Base-by-base conservation (phyloP, 1,140 invertebrate species). In the Nilaparvata lugens region DNA sequence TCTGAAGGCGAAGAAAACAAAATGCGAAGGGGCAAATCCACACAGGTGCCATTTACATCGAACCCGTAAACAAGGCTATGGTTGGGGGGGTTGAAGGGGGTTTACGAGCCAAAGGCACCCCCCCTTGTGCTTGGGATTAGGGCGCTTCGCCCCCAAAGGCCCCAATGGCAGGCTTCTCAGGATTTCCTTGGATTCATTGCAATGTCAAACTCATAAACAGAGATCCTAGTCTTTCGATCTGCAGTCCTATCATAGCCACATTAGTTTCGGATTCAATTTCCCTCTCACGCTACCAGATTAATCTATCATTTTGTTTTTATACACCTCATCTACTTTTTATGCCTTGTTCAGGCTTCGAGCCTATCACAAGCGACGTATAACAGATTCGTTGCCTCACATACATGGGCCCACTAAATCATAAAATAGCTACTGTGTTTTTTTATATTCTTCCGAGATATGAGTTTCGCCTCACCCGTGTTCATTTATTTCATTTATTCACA, bases 21-120 rank as follows among this genome's bases (percentile, higher is more conserved):
- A 48, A 48, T 48, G 45, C 45, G 43, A 48, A 23, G 45, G 45
- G 45, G 45, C 45, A 48, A 48, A 48, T 48, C 45, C 45, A 48
- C 45, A 48, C 45, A 48, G 45, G 45, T 48, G 45, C 45, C 45
- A 48, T 48, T 48, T 48, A 48, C 45, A 48, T 48, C 45, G 16
- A 23, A 23, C 45, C 45, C 45, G 45, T 48, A 48, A 48, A 48
- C 45, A 48, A 48, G 45, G 31, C 31, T 11, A 11, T 35, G 31
- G 31, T 6, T 2, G 31, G 4, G 31, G 31, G 31, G 31, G 31
- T 11, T 6, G 31, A 11, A 16, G 19, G 21, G 45, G 45, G 16
- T 48, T 48, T 48, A 48, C 45, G 45, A 48, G 5, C 21, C 2
- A 48, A 16, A 48, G 31, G 7, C 13, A 35, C 31, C 18, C 11